Evolutionary conservation across 2,888 invertebrate species (phyloP), one percentile per base, ranked within the genome.

Genomic region (Plusia festucae): DNA sequence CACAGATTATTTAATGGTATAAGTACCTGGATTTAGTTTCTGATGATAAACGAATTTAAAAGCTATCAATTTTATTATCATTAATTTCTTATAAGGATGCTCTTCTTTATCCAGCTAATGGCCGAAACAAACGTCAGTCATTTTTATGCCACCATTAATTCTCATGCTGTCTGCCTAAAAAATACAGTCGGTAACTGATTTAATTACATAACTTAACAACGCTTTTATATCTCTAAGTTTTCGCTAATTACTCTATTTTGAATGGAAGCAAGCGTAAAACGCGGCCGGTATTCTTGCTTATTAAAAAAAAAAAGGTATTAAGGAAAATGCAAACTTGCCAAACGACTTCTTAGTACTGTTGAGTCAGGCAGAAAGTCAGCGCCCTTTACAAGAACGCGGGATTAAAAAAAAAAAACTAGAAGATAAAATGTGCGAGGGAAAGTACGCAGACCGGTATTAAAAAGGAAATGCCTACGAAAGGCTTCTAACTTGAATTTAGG

Each of bases 301-400:
- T 66, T 55, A 76, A 78, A 65, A 77, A 66, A 79, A 68, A 70
- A 66, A n/a, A n/a, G 60, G 75, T 49, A 57, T 79, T 81, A 70
- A 85, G 85, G 85, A 85, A 85, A 85, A 85, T 68, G 73, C 56
- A 60, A 69, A 69, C 82, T 65, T 49, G 68, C 53, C 49, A 30
- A 78, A 78, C 83, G 66, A 64, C 76, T 87, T 87, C 85, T 72
- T 55, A 11, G 81, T 83, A 87, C 60, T 54, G 76, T 53, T 87
- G 87, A 87, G 59, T 88, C 85, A 88, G 70, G 27, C 76, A 73
- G 79, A 82, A 76, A 79, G 67, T 68, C 68, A 40, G 70, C 70
- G 70, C 64, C 54, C 55, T 76, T 79, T 79, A 64, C 63, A 68
- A 66, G 61, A 71, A 67, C 73, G 56, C 56, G 32, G 57, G 52